These are phyloP conservation scores for Alouatta palliata DNA, from an alignment of 2,113 vertebrate species.

Conservation along the genomic window DNA sequence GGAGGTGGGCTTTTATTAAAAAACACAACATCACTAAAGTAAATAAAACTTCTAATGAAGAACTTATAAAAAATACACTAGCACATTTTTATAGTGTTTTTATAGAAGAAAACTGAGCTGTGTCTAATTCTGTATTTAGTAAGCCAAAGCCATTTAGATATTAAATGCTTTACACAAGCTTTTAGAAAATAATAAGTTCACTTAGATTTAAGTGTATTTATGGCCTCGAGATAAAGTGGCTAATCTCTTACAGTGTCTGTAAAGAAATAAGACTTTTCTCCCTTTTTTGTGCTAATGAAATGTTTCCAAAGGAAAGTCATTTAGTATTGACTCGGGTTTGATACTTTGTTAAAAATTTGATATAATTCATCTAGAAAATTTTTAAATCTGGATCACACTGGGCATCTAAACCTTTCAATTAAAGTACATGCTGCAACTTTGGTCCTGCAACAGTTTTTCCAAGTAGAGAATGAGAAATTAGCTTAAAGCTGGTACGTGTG, in stretches of 20 bases:
- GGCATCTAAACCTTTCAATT: conserved; percentile 41
- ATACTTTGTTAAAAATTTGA: conserved; percentile 37
- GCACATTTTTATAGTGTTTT: background rate
- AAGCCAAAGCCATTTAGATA: background rate
- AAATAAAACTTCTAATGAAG: background rate
- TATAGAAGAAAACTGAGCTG: background rate
- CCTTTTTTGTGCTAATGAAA: background rate
- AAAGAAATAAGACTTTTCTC: conserved; percentile 15
- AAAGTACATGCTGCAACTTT: background rate
- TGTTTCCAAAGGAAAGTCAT: background rate
- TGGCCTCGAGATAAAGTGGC: background rate
- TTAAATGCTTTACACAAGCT: background rate
- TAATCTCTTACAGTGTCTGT: background rate
- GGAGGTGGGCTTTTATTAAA: background rate
- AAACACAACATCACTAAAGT: too few species aligned
- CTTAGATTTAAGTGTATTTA: background rate
- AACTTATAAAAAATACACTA: background rate
- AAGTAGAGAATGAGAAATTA: background rate
- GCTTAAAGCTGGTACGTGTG: background rate
- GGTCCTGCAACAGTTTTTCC: background rate
- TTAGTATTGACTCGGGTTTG: background rate
- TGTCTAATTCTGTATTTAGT: background rate
- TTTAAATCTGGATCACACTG: background rate
- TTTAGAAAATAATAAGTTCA: background rate
- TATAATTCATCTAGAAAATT: conserved; percentile 29